Percentiles rank a stretch among this genome's conserved stretches.
These are phyloP conservation scores for Sympetrum striolatum DNA, from an alignment of 2,888 invertebrate genomes.

Conservation along the genomic window DNA sequence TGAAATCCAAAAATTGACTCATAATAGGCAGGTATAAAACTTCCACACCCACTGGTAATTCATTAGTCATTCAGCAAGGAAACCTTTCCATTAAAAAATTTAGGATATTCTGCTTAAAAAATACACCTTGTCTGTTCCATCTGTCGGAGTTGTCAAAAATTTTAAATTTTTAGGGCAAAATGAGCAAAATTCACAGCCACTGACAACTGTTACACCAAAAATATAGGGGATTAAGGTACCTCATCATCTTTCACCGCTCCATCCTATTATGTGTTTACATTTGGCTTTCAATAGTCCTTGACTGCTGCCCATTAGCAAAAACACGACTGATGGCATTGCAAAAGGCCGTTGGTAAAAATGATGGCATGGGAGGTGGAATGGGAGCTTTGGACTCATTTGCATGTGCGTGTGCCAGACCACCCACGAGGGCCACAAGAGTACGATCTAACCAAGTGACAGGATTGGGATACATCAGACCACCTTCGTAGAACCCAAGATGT, in stretches of 20 bases:
- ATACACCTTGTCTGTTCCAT: not conserved
- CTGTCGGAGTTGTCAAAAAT: not conserved
- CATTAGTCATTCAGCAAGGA: not conserved
- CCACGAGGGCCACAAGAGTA: conserved; percentile 81
- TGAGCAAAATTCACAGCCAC: conserved; percentile 38
- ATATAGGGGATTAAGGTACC: not conserved
- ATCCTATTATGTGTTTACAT: not conserved
- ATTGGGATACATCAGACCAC: conserved; percentile 84
- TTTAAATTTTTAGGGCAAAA: not conserved
- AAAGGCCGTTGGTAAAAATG: not conserved
- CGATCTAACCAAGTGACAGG: conserved; percentile 93
- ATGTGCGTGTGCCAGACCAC: conserved; percentile 49
- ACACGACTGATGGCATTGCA: not conserved
- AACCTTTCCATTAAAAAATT: not conserved
- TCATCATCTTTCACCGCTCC: not conserved
- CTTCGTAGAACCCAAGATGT: conserved; percentile 94
- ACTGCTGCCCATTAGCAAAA: not conserved
- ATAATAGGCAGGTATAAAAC: conserved; percentile 1
- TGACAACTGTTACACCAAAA: conserved; percentile 33
- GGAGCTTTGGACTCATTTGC: conserved; percentile 1
- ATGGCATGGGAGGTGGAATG: conserved; percentile 9
- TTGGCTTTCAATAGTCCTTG: conserved; percentile 4
- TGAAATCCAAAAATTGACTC: conserved; percentile 13
- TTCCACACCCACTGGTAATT: not conserved
- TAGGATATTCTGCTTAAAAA: not conserved